Base-by-base conservation (phyloP, 1,140 invertebrate species). In the Drosophila funebris region DNA sequence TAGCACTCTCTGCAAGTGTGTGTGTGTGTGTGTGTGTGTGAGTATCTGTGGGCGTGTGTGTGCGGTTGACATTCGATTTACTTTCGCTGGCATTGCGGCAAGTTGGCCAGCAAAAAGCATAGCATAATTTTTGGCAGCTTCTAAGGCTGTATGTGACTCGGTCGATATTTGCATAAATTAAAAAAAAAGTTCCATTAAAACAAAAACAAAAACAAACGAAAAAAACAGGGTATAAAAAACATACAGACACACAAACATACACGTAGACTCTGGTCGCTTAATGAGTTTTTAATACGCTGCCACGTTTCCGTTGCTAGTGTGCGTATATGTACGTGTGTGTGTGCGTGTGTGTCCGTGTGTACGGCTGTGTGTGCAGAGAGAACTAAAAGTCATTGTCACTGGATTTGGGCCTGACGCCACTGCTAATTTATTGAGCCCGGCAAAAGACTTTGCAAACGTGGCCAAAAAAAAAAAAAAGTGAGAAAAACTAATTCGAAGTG, bases 111-210 rank as follows among this genome's bases (percentile, higher is more conserved):
- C 58, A 57, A 70, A 63, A 72, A 73, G 11, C 63, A 20, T 73
- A 61, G 83, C 78, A 75, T 64, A 81, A 58, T 84, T 84, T 87
- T 85, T 76, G 77, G 81, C 82, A 85, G 66, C 44, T 24, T 39
- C 62, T 41, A 39, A 39, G 16, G 27, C 18, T 67, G 71, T 60
- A 67, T 62, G 57, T 39, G 27, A 29, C 64, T 71, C 57, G 82
- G 75, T 87, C 78, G 83, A 87, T 87, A 83, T 87, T 88, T 87
- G 83, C 78, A 87, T 87, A 88, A 87, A 87, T 83, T 88, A 80
- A 70, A 74, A 68, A 44, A 52, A 48, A 39, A 52, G 7, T 39
- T 52, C 9, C 33, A 53, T n/a, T n/a, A n/a, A n/a, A n/a, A n/a
- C n/a, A 69, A 13, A 20, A 22, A n/a, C 62, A 68, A 39, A 63